Percentiles rank a stretch among this genome's conserved stretches.
phyloP scores from a whole-genome alignment of 1,140 invertebrate genomes.

The Myzus persicae region DNA sequence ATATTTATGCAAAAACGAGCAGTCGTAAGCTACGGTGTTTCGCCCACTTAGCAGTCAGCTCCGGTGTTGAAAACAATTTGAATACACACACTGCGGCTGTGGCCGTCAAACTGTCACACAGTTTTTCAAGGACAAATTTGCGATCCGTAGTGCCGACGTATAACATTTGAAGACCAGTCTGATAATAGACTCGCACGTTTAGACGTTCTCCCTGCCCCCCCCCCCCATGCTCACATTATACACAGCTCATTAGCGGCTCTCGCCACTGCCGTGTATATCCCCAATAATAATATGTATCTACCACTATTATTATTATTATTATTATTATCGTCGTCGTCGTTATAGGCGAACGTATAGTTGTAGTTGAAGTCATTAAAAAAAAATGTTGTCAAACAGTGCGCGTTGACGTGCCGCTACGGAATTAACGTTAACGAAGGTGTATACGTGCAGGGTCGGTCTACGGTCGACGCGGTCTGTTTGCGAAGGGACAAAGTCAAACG shows the following conservation, averaged over 20 bases:
- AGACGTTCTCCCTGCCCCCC: neutral
- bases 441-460: neutral
- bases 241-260: slow-evolving; percentile 5
- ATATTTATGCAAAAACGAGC: neutral
- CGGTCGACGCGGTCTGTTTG: neutral
- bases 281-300: neutral
- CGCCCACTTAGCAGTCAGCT: neutral
- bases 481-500: neutral
- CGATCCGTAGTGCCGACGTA: neutral
- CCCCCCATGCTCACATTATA: neutral
- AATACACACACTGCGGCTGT: neutral
- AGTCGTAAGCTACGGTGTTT: neutral
- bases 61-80: neutral
- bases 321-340: neutral
- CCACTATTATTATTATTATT: neutral
- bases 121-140: neutral
- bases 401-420: neutral
- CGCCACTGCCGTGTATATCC: neutral
- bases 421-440: neutral
- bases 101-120: neutral
- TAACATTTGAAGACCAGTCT: neutral
- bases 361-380: neutral
- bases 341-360: neutral
- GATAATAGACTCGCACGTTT: neutral
- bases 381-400: neutral